A percentile compares a stretch with the other conserved stretches of the same genome.
Conservation (phyloP, 2,797 vertebrate species). For the Siniperca undulata region DNA sequence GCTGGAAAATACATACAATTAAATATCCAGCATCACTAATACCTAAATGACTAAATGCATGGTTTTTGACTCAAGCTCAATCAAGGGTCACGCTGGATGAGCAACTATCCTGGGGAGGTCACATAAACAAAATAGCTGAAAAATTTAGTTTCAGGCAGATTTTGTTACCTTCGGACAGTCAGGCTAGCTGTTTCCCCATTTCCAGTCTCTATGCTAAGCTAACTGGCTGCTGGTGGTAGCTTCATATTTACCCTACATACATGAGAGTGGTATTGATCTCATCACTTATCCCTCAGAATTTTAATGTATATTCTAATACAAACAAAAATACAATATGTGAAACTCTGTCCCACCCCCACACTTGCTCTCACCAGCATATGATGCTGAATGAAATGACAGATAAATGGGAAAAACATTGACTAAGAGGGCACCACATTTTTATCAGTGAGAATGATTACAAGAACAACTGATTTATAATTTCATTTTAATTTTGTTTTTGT, state of each 20-base stretch:
- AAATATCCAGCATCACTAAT: background rate
- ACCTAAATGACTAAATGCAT: background rate
- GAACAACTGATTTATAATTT: background rate
- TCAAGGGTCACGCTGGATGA: background rate
- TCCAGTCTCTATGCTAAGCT: background rate
- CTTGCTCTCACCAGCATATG: background rate
- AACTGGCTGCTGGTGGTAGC: background rate
- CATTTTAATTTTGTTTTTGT: background rate
- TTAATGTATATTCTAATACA: no score
- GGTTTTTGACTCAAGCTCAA: background rate
- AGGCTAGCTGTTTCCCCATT: background rate
- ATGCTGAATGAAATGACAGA: background rate
- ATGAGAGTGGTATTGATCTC: background rate
- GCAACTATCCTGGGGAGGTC: background rate
- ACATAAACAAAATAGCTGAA: background rate
- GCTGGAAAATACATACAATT: background rate
- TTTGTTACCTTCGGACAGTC: background rate
- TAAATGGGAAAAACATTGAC: background rate
- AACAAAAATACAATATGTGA: background rate
- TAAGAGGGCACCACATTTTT: background rate
- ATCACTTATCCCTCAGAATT: background rate
- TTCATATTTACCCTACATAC: background rate
- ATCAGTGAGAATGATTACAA: background rate
- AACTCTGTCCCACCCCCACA: slow-evolving; percentile 4
- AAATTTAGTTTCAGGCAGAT: background rate